A percentile compares a stretch with the other conserved stretches of the same genome.
phyloP scores from a whole-genome alignment of 1,140 invertebrate species.

The Drosophila miranda region DNA sequence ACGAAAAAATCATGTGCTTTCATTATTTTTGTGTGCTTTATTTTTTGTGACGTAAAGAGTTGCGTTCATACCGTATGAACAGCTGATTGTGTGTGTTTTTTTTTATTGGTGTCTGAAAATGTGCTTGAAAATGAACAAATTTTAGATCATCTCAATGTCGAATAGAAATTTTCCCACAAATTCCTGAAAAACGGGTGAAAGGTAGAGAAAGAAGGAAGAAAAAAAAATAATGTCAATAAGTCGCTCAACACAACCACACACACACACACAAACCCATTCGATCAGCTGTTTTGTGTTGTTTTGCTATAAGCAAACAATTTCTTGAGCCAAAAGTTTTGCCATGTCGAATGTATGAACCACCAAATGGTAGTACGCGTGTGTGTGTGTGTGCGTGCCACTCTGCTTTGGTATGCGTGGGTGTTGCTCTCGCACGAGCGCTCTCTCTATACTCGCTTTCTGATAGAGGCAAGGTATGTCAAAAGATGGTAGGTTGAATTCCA shows the following conservation, averaged over 20 bases:
- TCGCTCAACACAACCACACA: constrained; percentile 1
- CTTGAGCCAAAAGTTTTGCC: constrained; percentile 32
- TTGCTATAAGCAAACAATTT: constrained; percentile 32
- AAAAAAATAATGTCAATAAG: constrained; percentile 35
- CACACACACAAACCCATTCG: constrained; percentile 18
- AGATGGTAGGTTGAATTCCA: no score
- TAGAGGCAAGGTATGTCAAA: no score
- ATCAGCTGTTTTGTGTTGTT: constrained; percentile 75
- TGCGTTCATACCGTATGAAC: constrained; percentile 16
- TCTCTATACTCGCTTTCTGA: constrained; percentile 5
- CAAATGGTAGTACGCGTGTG: constrained; percentile 5
- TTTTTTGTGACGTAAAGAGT: constrained; percentile 25
- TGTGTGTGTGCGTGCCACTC: constrained; percentile 10
- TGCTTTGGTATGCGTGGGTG: constrained; percentile 10
- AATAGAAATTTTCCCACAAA: constrained; percentile 2
- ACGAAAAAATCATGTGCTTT: constrained; percentile 62
- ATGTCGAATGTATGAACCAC: background rate
- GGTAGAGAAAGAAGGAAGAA: constrained; percentile 6
- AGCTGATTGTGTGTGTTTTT: constrained; percentile 27
- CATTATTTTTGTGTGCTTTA: constrained; percentile 16
- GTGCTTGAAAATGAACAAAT: constrained; percentile 3
- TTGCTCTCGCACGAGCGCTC: background rate
- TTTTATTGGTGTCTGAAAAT: constrained; percentile 6
- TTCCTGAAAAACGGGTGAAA: constrained; percentile 1
- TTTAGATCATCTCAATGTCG: background rate